Evolutionary conservation across 2,113 vertebrate species (phyloP), one percentile per base, ranked within the genome.

Genomic region (Electrona antarctica): DNA sequence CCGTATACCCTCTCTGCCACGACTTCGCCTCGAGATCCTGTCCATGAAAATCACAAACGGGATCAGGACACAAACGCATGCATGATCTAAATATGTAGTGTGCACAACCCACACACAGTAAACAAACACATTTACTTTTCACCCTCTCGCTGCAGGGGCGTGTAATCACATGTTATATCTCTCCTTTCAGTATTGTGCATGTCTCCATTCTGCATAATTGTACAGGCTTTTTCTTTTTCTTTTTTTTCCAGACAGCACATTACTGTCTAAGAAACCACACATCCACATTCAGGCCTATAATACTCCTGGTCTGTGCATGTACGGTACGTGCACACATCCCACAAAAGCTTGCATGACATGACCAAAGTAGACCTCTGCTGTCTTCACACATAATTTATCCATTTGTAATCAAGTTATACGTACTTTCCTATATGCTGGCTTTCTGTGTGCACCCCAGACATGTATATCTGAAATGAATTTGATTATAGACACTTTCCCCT

Each of bases 121-220:
- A 21, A 69, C 64, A 49, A 14, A 28, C 52, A 64, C 63, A 70
- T 75, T 66, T 58, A 57, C 63, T 45, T 70, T 67, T 79, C 71
- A 60, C 71, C 80, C 79, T 79, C 59, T 75, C 74, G 64, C 58
- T 68, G n/a, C n/a, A n/a, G n/a, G 67, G 85, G 74, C 80, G 48
- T 88, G 82, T 91, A 91, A 92, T 91, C 87, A 91, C 89, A 91
- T 48, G 86, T 87, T 90, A 80, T 64, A 79, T 75, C 73, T 78
- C 71, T 80, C 67, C 74, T 76, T 45, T 65, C 58, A 67, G 80
- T 71, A 79, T 65, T 88, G 82, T 70, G 81, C 74, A 85, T 83
- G 78, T 81, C 85, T 88, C 69, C 48, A 73, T 76, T 81, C 81
- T 82, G 79, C 76, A 79, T 93, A 93, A 93, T 93, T 92, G 90